Base-by-base conservation (phyloP, 2,888 invertebrate genomes). In the Apodemia duryi region DNA sequence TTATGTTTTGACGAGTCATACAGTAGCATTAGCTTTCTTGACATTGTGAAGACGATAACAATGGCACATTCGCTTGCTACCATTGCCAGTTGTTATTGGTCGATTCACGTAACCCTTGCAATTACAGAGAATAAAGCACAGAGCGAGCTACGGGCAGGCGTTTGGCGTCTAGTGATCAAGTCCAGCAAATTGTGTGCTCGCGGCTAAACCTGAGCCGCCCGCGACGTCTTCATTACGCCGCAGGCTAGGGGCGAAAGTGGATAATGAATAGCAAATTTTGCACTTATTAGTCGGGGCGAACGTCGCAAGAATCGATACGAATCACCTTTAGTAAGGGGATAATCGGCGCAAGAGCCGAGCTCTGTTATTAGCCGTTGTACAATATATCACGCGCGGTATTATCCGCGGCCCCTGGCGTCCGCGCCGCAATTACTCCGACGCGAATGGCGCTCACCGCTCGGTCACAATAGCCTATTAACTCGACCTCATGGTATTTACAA, bases 351-450 rank as follows among this genome's bases (percentile, higher is more conserved):
- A 81, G 78, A 78, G 77, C 77, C 81, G 73, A 77, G 79, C 83
- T 84, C 84, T 88, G 88, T 88, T 90, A 91, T 91, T 90, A 91
- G 86, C 82, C 81, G 83, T 83, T 84, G 88, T 85, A 86, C 86
- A 89, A 91, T 91, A 91, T 89, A 91, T 90, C 91, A 91, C 90
- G 86, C 80, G 81, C 83, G 80, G 86, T 79, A 86, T 85, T 86
- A 85, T 77, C 80, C 79, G 80, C 80, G 82, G 87, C 88, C 90
- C 76, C 84, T 83, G 88, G 88, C 88, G 86, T 81, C 81, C 85
- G 83, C 85, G 81, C 78, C 80, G 83, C 88, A 87, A 89, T 90
- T 89, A 90, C 86, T 74, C 76, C 76, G 77, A 74, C 77, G 76
- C 77, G 79, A 80, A 78, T 78, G 74, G 78, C 78, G 79, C 78